These are phyloP conservation scores for Palloptera scutellata DNA, from an alignment of 2,888 invertebrate species.

Conservation along the genomic window DNA sequence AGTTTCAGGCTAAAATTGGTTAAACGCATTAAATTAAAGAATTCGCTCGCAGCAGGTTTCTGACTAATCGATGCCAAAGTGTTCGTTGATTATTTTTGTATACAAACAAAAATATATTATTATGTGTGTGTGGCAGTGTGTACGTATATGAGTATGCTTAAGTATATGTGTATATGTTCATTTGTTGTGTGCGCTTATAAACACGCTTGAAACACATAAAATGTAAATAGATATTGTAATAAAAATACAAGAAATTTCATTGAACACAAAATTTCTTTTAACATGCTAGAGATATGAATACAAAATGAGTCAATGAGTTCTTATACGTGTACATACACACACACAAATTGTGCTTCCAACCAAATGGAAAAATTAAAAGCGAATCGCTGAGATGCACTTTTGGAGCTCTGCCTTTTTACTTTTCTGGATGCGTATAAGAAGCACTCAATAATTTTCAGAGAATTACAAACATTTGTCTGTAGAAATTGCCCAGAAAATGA, in stretches of 20 bases:
- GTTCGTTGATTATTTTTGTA: no score
- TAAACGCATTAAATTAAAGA: not conserved
- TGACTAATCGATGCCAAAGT: slow-evolving; percentile 46
- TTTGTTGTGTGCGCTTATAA: not conserved
- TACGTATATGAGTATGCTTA: no score
- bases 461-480: no score
- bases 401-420: no score
- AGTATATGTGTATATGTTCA: not conserved
- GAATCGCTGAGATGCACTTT: no score
- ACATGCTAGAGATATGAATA: not conserved
- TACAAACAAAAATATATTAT: no score
- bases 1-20: not conserved
- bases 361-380: no score
- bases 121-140: no score
- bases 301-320: not conserved
- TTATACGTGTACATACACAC: not conserved
- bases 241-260: not conserved
- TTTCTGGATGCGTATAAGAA: no score
- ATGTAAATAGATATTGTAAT: not conserved
- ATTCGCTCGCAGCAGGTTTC: slow-evolving; percentile 48
- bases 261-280: not conserved
- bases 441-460: no score
- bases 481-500: no score
- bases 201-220: not conserved
- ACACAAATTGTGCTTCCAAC: no score